Conservation (phyloP, 2,797 vertebrate genomes). For the Decapterus maruadsi region DNA sequence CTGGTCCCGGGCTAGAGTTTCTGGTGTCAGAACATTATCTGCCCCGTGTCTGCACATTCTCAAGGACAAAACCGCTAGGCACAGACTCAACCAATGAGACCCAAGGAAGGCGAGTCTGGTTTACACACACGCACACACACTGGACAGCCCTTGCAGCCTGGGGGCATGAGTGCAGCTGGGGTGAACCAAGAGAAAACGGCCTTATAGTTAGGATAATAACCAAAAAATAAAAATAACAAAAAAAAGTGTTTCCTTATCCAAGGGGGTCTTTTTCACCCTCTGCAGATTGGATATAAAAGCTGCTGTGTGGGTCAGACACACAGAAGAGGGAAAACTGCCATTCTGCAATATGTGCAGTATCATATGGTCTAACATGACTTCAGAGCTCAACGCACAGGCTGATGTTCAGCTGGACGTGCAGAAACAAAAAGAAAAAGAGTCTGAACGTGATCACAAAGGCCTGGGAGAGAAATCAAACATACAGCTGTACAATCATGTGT, state of each 20-base stretch:
- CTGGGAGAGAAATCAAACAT: neutral
- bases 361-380: conserved; percentile 24
- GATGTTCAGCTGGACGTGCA: conserved; percentile 26
- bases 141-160: conserved; percentile 70
- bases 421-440: conserved; percentile 4
- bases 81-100: conserved; percentile 78
- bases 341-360: conserved; percentile 24
- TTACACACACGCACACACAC: conserved; percentile 59
- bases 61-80: conserved; percentile 85
- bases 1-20: conserved; percentile 87
- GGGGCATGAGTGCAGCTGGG: conserved; percentile 76
- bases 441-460: neutral
- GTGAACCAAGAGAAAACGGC: conserved; percentile 64
- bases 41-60: conserved; percentile 89
- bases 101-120: conserved; percentile 71
- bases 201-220: conserved; percentile 56
- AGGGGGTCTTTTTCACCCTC: conserved; percentile 14
- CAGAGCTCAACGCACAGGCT: conserved; percentile 37
- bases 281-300: conserved; percentile 20
- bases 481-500: neutral
- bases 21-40: conserved; percentile 91
- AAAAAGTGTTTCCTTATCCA: conserved; percentile 31
- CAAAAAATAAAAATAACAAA: conserved; percentile 43
- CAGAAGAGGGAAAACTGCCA: neutral
- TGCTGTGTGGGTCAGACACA: conserved; percentile 16